Evolutionary conservation across 2,888 invertebrate species (phyloP), one percentile per base, ranked within the genome.

Genomic region (Leucophenga maculata): DNA sequence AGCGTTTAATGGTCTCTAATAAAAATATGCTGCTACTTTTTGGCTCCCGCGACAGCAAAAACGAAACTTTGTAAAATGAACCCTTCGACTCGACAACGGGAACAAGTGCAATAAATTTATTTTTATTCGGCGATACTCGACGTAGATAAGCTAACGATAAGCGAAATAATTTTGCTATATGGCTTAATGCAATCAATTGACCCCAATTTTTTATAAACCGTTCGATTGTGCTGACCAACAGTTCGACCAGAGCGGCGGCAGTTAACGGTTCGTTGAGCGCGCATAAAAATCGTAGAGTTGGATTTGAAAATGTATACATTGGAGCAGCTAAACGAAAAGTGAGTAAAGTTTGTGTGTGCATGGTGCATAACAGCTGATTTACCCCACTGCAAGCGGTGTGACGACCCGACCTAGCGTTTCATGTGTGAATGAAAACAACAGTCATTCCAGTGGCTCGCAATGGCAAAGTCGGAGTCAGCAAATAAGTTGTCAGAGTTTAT

Each of bases 401-500:
- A 39, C 11, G 39, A 39, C 39, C 11, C 39, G 6, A 39, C 8
- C 39, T 3, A 39, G 8, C 39, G 39, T 11, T 39, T n/a, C n/a
- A 11, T 6, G 39, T 39, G 39, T 39, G 1, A 11, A 6, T 39
- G 39, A n/a, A n/a, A n/a, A n/a, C n/a, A n/a, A n/a, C 11, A 11
- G 39, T 32, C 13, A 8, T 14, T 31, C 0, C 20, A 65, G 69
- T 18, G 26, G 59, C 50, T 82, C 78, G 69, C 60, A n/a, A 66
- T 26, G 39, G 31, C 66, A 65, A 70, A 26, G 66, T 16, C 66
- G 69, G 62, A 26, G 26, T 13, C 20, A 60, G 1, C 46, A 32
- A 70, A 39, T 65, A 67, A 65, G 1, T 52, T 82, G 0, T 39
- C 22, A 11, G 69, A 69, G 26, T 22, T 82, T 32, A 32, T 80